phyloP scores from a whole-genome alignment of 2,113 vertebrate species.

The Noctilio leporinus region DNA sequence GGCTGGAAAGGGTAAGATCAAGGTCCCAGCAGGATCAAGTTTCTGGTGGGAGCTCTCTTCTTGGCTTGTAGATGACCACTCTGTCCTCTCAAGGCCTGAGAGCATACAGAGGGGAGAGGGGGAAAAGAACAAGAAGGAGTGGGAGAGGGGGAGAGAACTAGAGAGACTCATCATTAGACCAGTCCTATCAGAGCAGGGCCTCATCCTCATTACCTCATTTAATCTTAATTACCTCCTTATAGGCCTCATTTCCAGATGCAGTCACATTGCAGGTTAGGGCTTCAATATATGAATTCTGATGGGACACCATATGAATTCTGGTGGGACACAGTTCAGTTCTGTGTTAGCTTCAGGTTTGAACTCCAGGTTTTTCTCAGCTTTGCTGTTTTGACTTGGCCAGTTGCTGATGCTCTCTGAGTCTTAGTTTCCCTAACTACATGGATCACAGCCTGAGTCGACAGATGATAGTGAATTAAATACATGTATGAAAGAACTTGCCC shows the following conservation, averaged over 20 bases:
- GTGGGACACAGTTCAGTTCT: accelerated
- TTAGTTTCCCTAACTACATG: background rate
- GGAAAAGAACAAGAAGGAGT: too few species aligned
- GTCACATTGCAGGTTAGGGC: too few species aligned
- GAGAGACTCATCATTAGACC: background rate
- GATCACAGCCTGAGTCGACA: background rate
- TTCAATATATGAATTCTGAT: background rate
- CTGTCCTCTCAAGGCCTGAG: background rate
- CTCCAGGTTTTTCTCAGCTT: background rate
- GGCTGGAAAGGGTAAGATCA: background rate
- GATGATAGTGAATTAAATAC: background rate
- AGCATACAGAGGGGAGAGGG: too few species aligned
- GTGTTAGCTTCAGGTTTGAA: background rate
- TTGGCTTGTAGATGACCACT: background rate
- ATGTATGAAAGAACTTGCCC: background rate
- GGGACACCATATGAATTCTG: background rate
- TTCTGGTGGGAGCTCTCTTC: background rate
- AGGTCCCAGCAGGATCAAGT: background rate
- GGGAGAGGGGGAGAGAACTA: too few species aligned
- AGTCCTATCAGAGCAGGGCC: background rate
- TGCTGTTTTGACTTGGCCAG: background rate
- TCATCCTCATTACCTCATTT: background rate
- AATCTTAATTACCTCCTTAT: background rate
- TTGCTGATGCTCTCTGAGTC: background rate
- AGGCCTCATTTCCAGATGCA: background rate